Conservation (phyloP, 2,113 vertebrate species). For the Notarius lentiginosus region DNA sequence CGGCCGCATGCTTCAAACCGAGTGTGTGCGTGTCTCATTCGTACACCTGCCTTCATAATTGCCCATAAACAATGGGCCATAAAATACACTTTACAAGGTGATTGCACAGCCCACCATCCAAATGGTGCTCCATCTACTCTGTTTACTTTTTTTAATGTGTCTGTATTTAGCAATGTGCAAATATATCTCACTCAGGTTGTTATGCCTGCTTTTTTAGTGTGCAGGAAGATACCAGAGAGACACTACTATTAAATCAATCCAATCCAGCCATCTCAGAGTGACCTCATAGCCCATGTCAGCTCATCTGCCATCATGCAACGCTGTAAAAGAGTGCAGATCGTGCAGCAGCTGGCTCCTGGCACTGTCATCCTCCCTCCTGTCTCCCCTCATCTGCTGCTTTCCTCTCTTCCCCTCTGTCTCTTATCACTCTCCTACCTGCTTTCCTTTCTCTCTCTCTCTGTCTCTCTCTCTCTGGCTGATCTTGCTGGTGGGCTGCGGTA, state of each 20-base stretch:
- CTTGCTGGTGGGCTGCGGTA: constrained; percentile 40
- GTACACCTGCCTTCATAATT: constrained; percentile 50
- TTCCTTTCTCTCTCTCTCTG: constrained; percentile 33
- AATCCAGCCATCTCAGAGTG: constrained; percentile 31
- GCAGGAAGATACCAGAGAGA: neutral
- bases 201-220: constrained; percentile 6
- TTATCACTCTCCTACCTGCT: constrained; percentile 49
- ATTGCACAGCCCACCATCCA: constrained; percentile 23
- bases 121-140: constrained; percentile 18
- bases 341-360: constrained; percentile 45
- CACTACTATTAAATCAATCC: constrained; percentile 36
- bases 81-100: constrained; percentile 33
- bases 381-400: constrained; percentile 44
- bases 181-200: neutral
- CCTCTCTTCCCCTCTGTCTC: constrained; percentile 39
- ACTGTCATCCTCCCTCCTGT: constrained; percentile 51
- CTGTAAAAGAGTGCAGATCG: constrained; percentile 28
- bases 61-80: constrained; percentile 43
- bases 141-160: constrained; percentile 3
- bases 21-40: neutral
- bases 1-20: neutral
- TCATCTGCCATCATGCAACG: constrained; percentile 48
- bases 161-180: constrained; percentile 28
- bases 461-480: constrained; percentile 22
- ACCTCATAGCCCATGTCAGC: constrained; percentile 48